Evolutionary conservation across 2,797 vertebrate genomes (phyloP).

Genomic region (Gouania willdenowi): DNA sequence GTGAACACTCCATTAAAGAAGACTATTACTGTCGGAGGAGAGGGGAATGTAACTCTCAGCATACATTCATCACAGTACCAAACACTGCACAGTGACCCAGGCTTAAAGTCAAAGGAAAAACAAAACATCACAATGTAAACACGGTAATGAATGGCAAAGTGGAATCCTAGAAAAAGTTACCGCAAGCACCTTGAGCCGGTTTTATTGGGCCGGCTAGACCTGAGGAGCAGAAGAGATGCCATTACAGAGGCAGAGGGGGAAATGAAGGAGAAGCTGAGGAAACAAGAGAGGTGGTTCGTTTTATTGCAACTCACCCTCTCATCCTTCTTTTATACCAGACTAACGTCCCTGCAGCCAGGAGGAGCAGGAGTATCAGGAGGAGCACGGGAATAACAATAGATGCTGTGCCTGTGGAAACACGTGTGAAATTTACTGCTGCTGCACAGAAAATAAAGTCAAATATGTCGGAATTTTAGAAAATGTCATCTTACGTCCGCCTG

Average conservation of each 20-base stretch:
- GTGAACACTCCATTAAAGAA: too few species aligned
- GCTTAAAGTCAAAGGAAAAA: conserved; percentile 32
- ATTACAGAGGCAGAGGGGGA: conserved; percentile 48
- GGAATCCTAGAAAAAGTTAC: conserved; percentile 71
- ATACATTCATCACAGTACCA: conserved; percentile 57
- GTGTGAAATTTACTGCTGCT: too few species aligned
- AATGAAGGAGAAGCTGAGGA: neutral
- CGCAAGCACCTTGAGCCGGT: conserved; percentile 71
- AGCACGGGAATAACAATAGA: conserved; percentile 85
- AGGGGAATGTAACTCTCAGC: conserved; percentile 28
- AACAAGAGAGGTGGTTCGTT: neutral
- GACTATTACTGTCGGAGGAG: conserved; percentile 13
- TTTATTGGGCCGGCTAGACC: conserved; percentile 75
- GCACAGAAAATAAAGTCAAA: neutral
- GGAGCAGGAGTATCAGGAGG: conserved; percentile 80
- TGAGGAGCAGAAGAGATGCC: conserved; percentile 70
- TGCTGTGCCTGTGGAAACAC: conserved; percentile 79
- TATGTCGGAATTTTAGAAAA: too few species aligned
- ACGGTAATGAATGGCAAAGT: conserved; percentile 28
- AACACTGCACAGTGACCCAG: conserved; percentile 58
- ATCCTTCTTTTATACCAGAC: conserved; percentile 90
- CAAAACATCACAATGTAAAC: conserved; percentile 28
- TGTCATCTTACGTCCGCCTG: conserved; percentile 77
- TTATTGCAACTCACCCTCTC: conserved; percentile 81
- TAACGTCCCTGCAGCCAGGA: conserved; percentile 78